These are phyloP conservation scores for Lamellibrachia luymesi DNA, from an alignment of 1,140 invertebrate species.

Conservation along the genomic window DNA sequence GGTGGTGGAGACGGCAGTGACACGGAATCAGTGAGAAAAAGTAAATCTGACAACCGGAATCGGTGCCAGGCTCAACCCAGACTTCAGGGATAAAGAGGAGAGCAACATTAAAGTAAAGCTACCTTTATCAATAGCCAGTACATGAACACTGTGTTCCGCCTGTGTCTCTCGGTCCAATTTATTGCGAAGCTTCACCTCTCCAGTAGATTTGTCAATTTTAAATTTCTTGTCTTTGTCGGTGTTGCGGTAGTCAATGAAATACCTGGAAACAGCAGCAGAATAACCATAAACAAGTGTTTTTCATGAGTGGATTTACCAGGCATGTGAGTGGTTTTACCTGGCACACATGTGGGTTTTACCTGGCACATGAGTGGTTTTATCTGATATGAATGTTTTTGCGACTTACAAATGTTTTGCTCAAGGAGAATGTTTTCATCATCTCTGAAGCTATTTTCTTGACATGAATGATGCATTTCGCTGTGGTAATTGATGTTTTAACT, in stretches of 20 bases:
- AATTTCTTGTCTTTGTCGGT: conserved; percentile 23
- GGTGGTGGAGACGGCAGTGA: too few relatives aligned
- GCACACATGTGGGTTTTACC: neutral
- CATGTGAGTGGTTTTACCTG: neutral
- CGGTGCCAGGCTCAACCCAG: too few relatives aligned
- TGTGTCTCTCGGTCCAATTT: conserved; percentile 21
- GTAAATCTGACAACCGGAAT: too few relatives aligned
- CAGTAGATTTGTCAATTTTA: conserved; percentile 11
- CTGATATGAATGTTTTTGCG: neutral
- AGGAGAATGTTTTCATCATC: neutral
- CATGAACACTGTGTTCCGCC: conserved; percentile 4
- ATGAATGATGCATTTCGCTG: neutral
- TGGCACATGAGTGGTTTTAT: neutral
- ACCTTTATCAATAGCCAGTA: conserved; percentile 30
- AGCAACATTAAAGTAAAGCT: neutral
- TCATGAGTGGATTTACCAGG: neutral
- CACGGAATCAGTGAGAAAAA: too few relatives aligned
- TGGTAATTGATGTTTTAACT: neutral
- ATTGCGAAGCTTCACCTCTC: conserved; percentile 22
- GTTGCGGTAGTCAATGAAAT: conserved; percentile 26
- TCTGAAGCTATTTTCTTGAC: neutral
- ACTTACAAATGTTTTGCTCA: neutral
- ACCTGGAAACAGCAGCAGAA: conserved; percentile 16
- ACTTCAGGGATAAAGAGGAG: too few relatives aligned
- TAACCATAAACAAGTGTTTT: neutral